These are phyloP conservation scores for Coleophora deauratella DNA, from an alignment of 2,888 invertebrate species.

Conservation along the genomic window DNA sequence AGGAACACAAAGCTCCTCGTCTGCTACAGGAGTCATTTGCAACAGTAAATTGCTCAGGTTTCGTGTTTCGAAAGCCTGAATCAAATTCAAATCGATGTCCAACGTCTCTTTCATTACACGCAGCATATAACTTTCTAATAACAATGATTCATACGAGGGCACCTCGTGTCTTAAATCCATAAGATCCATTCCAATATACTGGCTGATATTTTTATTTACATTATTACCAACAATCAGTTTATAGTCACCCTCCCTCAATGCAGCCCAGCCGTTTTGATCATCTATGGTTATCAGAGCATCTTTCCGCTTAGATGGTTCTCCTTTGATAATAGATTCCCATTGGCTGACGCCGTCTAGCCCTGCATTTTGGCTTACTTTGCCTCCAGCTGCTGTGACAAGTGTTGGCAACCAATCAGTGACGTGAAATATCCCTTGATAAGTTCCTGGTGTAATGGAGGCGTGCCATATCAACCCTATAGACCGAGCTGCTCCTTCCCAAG, in stretches of 20 bases:
- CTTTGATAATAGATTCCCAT: constrained; percentile 72
- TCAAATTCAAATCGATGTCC: constrained; percentile 22
- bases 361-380: constrained; percentile 18
- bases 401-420: constrained; percentile 88
- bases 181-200: constrained; percentile 27
- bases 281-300: constrained; percentile 73
- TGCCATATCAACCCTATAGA: constrained; percentile 80
- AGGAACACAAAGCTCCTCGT: constrained; percentile 28
- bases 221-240: constrained; percentile 29
- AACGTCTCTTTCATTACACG: constrained; percentile 31
- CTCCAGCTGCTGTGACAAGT: constrained; percentile 48
- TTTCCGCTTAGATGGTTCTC: constrained; percentile 41
- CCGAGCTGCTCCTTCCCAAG: constrained; percentile 87
- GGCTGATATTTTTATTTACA: constrained; percentile 20
- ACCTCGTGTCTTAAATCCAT: constrained; percentile 17
- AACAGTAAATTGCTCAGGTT: constrained; percentile 18
- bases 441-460: constrained; percentile 62
- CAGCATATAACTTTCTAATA: constrained; percentile 28
- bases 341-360: constrained; percentile 77
- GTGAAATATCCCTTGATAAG: constrained; percentile 75
- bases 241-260: constrained; percentile 36
- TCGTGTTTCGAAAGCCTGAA: constrained; percentile 23
- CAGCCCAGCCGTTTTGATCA: constrained; percentile 41
- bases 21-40: constrained; percentile 3
- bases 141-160: constrained; percentile 27